Evolutionary conservation across 2,888 invertebrate genomes (phyloP).

Genomic region (Penaeus monodon): DNA sequence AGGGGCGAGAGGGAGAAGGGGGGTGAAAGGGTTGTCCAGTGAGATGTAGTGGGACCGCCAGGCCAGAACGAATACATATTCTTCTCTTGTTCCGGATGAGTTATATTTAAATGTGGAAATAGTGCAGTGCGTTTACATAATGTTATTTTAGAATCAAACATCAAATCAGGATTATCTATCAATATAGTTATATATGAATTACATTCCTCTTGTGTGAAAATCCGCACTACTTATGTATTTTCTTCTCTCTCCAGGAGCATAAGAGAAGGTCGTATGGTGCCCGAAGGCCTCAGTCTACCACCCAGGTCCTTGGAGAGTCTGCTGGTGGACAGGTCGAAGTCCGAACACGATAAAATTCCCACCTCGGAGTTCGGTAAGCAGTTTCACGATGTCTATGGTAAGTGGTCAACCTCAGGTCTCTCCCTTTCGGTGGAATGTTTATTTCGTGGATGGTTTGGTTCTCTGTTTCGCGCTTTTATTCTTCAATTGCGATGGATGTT

Average conservation of each 20-base stretch:
- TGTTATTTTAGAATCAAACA: no score
- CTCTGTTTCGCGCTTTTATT: neutral
- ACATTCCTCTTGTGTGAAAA: no score
- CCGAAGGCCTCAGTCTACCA: conserved; percentile 46
- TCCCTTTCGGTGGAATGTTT: neutral
- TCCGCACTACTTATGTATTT: neutral
- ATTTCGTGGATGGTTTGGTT: neutral
- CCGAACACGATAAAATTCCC: conserved; percentile 60
- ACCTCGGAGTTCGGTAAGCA: conserved; percentile 61
- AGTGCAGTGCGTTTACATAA: no score
- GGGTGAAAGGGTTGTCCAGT: no score
- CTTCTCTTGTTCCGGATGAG: no score
- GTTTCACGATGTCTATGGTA: conserved; percentile 46
- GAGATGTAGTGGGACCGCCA: neutral
- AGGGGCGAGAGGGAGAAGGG: conserved; percentile 8
- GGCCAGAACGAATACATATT: neutral
- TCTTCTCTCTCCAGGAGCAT: conserved; percentile 25
- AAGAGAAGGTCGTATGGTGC: conserved; percentile 19
- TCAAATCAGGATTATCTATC: no score
- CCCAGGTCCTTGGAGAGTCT: conserved; percentile 55
- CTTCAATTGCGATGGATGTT: neutral
- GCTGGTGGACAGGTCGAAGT: conserved; percentile 53
- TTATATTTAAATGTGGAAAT: no score
- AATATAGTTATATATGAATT: no score
- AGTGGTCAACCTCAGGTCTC: conserved; percentile 3